Conservation (phyloP, 2,888 invertebrate species). For the Beris chalybata region DNA sequence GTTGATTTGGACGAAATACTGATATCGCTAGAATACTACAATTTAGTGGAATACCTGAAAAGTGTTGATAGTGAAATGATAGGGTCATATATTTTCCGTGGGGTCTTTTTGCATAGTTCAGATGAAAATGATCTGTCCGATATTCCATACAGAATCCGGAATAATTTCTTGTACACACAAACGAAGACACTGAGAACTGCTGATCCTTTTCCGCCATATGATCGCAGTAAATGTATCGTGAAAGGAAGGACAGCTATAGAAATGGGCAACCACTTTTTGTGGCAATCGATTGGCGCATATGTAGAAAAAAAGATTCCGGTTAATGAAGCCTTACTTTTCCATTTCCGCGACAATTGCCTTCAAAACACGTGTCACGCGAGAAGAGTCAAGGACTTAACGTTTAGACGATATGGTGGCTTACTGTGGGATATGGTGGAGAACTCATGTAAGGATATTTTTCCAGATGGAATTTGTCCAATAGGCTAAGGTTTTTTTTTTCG, state of each 20-base stretch:
- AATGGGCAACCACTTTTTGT: conserved; percentile 85
- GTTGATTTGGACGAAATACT: conserved; percentile 88
- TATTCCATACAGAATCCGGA: conserved; percentile 46
- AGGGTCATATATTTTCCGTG: conserved; percentile 56
- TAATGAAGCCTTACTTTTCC: conserved; percentile 51
- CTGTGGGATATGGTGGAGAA: conserved; percentile 52
- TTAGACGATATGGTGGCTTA: conserved; percentile 51
- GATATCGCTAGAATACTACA: conserved; percentile 75
- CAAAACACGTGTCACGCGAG: conserved; percentile 46
- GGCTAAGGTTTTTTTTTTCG: too few species aligned
- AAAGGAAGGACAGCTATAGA: conserved; percentile 80
- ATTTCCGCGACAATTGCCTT: conserved; percentile 52
- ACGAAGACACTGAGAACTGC: conserved; percentile 51
- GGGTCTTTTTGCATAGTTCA: conserved; percentile 57
- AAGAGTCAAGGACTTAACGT: conserved; percentile 48
- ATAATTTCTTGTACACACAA: conserved; percentile 54
- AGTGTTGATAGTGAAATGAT: conserved; percentile 50
- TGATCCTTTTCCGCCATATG: conserved; percentile 63
- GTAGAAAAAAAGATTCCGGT: conserved; percentile 48
- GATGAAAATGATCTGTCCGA: conserved; percentile 55
- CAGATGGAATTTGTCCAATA: conserved; percentile 48
- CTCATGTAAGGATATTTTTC: conserved; percentile 48
- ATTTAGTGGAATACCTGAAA: conserved; percentile 59
- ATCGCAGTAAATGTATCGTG: conserved; percentile 85
- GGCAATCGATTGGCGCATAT: conserved; percentile 46